Conservation (phyloP, 92 coral and sea anemone genomes). For the Hydrozoanthus gracilis region DNA sequence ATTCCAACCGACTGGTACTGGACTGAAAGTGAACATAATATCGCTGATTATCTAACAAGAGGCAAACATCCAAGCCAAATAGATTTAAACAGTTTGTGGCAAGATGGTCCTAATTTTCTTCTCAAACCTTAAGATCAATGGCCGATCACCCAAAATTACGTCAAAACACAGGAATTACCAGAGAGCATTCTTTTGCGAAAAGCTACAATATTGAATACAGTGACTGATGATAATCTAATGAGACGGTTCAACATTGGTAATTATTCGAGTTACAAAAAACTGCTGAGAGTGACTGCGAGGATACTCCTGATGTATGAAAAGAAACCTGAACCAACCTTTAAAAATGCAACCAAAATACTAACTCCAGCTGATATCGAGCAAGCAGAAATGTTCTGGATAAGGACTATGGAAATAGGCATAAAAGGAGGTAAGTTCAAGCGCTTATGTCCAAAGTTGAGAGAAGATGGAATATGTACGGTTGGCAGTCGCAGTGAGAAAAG, state of each 20-base stretch:
- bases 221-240: not conserved
- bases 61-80: not conserved
- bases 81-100: no score
- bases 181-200: no score
- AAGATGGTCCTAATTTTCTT: not conserved
- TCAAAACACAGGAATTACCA: not conserved
- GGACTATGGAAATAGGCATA: constrained; percentile 1
- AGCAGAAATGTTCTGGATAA: constrained; percentile 46
- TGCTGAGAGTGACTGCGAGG: no score
- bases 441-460: constrained; percentile 30
- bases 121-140: not conserved
- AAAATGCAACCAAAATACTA: constrained; percentile 9
- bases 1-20: no score
- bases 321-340: constrained; percentile 16
- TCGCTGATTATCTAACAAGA: no score
- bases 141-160: no score
- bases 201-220: not conserved
- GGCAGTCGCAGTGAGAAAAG: constrained; percentile 38
- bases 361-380: not conserved
- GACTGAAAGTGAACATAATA: no score
- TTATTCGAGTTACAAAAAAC: constrained; percentile 27
- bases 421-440: no score
- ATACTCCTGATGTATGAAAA: no score
- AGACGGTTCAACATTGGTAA: not conserved
- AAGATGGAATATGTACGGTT: constrained; percentile 17